Evolutionary conservation across 2,113 vertebrate species (phyloP).

Genomic region (Cochlearius cochlearius): DNA sequence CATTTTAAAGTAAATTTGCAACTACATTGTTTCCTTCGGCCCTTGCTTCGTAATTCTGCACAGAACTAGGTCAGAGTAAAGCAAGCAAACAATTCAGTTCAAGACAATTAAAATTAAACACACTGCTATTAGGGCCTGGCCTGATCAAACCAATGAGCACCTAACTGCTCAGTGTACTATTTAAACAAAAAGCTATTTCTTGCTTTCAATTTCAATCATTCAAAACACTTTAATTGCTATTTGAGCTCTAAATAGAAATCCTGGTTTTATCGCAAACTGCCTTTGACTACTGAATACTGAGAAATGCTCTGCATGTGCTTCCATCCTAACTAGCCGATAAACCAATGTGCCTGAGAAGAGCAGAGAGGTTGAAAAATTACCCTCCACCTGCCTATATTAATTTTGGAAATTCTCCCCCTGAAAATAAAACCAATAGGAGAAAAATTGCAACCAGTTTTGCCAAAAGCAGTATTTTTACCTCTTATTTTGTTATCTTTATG

Average conservation of each 20-base stretch:
- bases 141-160: not conserved
- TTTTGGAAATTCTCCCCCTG: not conserved
- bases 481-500: not conserved
- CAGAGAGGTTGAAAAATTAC: not conserved
- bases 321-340: not conserved
- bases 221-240: not conserved
- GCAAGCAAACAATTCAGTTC: constrained; percentile 14
- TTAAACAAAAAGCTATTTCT: constrained; percentile 23
- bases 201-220: not conserved
- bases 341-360: not conserved
- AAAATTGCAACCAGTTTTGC: not conserved
- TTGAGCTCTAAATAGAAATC: not conserved
- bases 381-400: not conserved
- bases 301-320: not conserved
- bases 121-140: not conserved
- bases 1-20: constrained; percentile 31
- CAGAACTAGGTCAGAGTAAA: constrained; percentile 17
- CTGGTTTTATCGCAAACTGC: not conserved
- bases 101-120: constrained; percentile 29
- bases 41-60: not conserved
- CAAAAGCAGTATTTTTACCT: not conserved
- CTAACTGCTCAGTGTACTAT: not conserved
- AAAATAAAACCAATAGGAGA: not conserved
- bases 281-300: not conserved
- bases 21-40: not conserved